Base-by-base conservation (phyloP, 1,140 invertebrate genomes). In the Lordiphosa clarofinis region DNA sequence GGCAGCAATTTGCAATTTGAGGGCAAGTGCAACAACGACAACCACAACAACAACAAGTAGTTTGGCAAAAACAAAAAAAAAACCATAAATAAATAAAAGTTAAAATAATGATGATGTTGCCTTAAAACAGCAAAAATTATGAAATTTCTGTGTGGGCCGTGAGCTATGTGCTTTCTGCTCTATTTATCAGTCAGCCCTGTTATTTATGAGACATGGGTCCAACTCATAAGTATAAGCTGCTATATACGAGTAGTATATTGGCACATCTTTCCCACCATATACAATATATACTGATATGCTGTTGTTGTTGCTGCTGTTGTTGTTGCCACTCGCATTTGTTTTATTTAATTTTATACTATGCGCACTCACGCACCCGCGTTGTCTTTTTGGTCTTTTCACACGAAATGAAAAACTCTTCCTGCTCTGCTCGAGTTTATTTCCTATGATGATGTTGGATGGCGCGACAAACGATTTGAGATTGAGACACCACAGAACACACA, bases 311-410 rank as follows among this genome's bases (percentile, higher is more conserved):
- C 53, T 58, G 56, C 44, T 47, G 44, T 31, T 62, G 44, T 37
- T 35, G 24, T 47, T 70, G 47, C 35, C 35, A 19, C 37, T 19
- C 37, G 40, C 39, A 72, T 50, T 40, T 58, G 57, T 62, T 71
- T 81, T 75, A 71, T 81, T 81, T 81, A 71, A 82, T 82, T 81
- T 82, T 82, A 81, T 81, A 81, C 75, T 81, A 82, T 81, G 75
- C 75, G 76, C 75, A 81, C 75, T 81, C 76, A 82, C 75, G 75
- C 75, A 81, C 75, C 75, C 74, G 70, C 74, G 48, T 68, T 68
- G 42, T 56, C 61, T 64, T 43, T 63, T 69, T 56, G 37, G 49
- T 24, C 31, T 33, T 33, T 52, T 65, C 53, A 67, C 56, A 66
- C 56, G 40, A 52, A 38, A 33, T 46, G 31, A 68, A 52, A 65